Evolutionary conservation across 2,113 vertebrate species (phyloP).

Genomic region (Felis chaus): DNA sequence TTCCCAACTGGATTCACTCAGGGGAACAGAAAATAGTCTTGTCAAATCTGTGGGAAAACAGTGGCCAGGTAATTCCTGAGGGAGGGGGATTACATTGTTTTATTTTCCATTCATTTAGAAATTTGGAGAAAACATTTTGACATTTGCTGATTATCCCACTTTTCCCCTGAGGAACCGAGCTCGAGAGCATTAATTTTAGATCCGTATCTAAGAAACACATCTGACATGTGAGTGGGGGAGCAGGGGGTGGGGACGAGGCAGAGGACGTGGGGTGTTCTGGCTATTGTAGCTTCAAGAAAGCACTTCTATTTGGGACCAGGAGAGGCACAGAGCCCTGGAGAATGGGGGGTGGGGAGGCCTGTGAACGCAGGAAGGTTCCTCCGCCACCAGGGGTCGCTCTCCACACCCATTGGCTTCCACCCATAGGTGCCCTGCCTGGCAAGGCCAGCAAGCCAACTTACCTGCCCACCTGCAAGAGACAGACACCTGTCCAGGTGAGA

Average conservation of each 20-base stretch:
- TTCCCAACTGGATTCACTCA: background rate
- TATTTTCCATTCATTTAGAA: slow-evolving; percentile 48
- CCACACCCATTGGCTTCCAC: background rate
- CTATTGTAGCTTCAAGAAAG: background rate
- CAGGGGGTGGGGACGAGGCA: rapidly evolving
- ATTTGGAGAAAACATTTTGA: slow-evolving; percentile 50
- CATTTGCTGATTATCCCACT: slow-evolving; percentile 38
- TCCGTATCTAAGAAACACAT: background rate
- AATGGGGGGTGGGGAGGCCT: rapidly evolving
- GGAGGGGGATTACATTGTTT: background rate
- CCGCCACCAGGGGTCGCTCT: background rate
- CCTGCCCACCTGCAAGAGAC: background rate
- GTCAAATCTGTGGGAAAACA: background rate
- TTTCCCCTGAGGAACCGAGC: background rate
- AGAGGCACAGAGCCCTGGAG: background rate
- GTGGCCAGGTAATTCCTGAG: background rate
- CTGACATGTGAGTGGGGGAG: background rate
- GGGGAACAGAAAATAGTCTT: background rate
- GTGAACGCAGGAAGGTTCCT: background rate
- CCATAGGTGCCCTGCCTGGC: background rate
- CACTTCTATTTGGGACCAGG: background rate
- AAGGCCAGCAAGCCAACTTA: rapidly evolving
- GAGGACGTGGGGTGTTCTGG: rapidly evolving
- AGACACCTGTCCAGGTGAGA: background rate
- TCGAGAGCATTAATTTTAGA: slow-evolving; percentile 29